These are phyloP conservation scores for Diadema setosum DNA, from an alignment of 35 echinoderm and acorn worm genomes.

Conservation along the genomic window DNA sequence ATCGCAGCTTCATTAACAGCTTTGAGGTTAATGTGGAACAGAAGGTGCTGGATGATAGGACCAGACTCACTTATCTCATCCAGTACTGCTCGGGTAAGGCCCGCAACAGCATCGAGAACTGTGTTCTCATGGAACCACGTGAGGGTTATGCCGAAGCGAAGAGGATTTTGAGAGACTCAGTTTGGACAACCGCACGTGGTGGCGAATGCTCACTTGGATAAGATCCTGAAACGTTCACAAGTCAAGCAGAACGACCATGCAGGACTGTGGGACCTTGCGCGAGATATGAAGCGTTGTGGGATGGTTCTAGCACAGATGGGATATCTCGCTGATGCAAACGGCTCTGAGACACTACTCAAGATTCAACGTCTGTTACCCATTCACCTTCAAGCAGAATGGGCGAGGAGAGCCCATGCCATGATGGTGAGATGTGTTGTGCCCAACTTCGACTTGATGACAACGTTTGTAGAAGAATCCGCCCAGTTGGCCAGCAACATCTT, in stretches of 20 bases:
- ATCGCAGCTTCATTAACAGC: conserved; percentile 29
- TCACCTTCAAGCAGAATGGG: conserved; percentile 44
- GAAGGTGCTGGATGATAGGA: no score
- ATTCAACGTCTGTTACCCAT: conserved; percentile 37
- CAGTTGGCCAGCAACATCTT: conserved; percentile 10
- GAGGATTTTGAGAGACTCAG: conserved; percentile 50
- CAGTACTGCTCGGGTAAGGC: conserved; percentile 49
- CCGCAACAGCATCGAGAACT: conserved; percentile 14
- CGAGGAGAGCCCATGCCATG: conserved; percentile 10
- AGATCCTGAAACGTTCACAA: conserved; percentile 11
- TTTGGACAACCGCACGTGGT: conserved; percentile 32
- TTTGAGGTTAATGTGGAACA: conserved; percentile 36
- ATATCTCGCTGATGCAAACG: conserved; percentile 21
- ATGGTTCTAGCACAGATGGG: conserved; percentile 24
- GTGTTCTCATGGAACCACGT: neutral
- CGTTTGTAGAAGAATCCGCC: conserved; percentile 19
- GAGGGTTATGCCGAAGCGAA: conserved; percentile 15
- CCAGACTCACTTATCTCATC: no score
- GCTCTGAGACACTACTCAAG: conserved; percentile 13
- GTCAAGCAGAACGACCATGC: neutral
- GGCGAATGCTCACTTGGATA: neutral
- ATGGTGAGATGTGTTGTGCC: conserved; percentile 19
- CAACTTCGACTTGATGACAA: conserved; percentile 23
- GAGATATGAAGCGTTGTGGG: conserved; percentile 31
- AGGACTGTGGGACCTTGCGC: neutral